Base-by-base conservation (phyloP, 2,113 vertebrate species). In the Ptychochromis oligacanthus region DNA sequence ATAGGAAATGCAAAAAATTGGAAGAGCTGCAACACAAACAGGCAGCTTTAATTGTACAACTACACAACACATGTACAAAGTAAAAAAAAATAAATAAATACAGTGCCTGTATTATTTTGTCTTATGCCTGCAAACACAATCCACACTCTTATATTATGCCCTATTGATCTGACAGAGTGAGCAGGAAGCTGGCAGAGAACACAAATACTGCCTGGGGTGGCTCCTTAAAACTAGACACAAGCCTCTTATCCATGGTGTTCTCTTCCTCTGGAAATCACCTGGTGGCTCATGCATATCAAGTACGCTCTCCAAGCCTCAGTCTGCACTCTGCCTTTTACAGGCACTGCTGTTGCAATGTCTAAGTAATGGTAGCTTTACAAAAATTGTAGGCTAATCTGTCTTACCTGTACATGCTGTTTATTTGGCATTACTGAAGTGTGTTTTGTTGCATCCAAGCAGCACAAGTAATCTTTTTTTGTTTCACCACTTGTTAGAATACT, bases 281-380 rank as follows among this genome's bases (percentile, higher is more conserved):
- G 93, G 90, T 83, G 90, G 91, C 88, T 94, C 87, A 90, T 92
- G 91, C 93, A 93, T 92, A 91, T 93, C 88, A 93, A 95, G 90
- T 92, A 85, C 83, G 82, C 75, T 88, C 87, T 62, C 75, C 57
- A 24, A 89, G 81, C 86, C 82, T 77, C 83, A 54, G 83, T 80
- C 80, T 61, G 79, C 49, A 36, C 77, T 75, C 56, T 90, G 88
- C 75, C 55, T 86, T 87, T 81, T 78, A 86, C 84, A 67, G 85
- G 80, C 86, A 81, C 85, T 78, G 74, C 52, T 70, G 49, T 86
- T 74, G 81, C 61, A 65, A 61, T 3, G 31, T 75, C 77, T 84
- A 6, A 38, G 49, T 81, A 56, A 76, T 17, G 64, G 40, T 58
- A 62, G 60, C 77, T 80, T 88, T 65, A 12, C 7, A 62, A 77